Evolutionary conservation across 2,888 invertebrate genomes (phyloP), one percentile per base, ranked within the genome.

Genomic region (Thalpophila matura): DNA sequence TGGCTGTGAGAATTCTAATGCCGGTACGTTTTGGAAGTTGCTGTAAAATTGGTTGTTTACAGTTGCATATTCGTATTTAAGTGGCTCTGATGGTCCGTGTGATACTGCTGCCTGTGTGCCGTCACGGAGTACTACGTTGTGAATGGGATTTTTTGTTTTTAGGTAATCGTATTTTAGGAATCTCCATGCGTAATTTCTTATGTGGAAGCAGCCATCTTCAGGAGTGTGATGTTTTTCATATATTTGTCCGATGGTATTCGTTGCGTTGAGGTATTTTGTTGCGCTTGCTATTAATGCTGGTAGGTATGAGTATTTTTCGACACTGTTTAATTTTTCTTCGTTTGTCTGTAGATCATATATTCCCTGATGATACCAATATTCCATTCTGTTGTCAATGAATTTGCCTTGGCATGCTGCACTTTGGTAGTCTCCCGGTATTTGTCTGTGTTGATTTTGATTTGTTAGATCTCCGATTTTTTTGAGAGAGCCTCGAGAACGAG

Each of bases 301-400:
- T 40, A 40, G 12, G 22, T 40, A 40, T 24, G 40, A 40, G 20
- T 22, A 40, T 22, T 40, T 5, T 40, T 40, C 40, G n/a, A 4
- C 12, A 10, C 27, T 7, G 3, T 42, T 14, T 40, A 3, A 31
- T 12, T 31, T 29, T 10, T 20, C 31, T 18, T 42, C 26, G 1
- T 20, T 64, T 58, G 26, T 66, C 63, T 57, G 55, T 58, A n/a
- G n/a, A 37, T 73, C 67, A 33, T 61, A 58, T 40, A 27, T 10
- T 12, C 59, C 54, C 55, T 67, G 56, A 22, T 71, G 47, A 47
- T 68, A 68, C 68, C 68, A 73, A 46, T 67, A 68, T 24, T 68
- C 66, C 16, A 70, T 60, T 22, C 40, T 38, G 67, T 70, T 46
- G 72, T 73, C 60, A 68, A 72, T 20, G 65, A 68, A 50, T 77